Base-by-base conservation (phyloP, 1,140 invertebrate genomes). In the Aphelinus certus region DNA sequence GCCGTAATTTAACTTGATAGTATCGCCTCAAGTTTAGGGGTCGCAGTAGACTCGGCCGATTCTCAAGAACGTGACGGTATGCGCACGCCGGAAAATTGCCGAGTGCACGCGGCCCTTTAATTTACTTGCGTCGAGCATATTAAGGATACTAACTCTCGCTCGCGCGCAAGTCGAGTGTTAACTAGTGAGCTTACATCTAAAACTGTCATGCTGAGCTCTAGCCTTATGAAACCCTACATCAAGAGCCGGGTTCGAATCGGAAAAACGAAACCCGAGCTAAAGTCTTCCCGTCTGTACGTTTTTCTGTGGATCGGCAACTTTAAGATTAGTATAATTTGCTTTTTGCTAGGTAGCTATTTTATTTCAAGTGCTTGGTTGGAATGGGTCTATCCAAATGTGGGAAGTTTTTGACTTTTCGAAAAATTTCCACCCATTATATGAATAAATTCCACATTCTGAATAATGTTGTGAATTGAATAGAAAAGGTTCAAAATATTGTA, bases 101-200 rank as follows among this genome's bases (percentile, higher is more conserved):
- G 68, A 71, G 75, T 49, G 73, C 76, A 73, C 72, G 75, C 63
- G 47, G 65, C 76, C 76, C 80, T 80, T 82, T 82, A 81, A 82
- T 82, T 82, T 82, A 80, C 81, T 76, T 80, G 76, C 72, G 71
- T 79, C 77, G 79, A 79, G 77, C 77, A 79, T 82, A 81, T 81
- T 78, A 79, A 79, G 76, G 76, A 71, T 81, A 80, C 76, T 79
- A 79, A 78, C 76, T 80, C 76, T 78, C 66, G 42, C 53, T 73
- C 45, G 10, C 7, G 45, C 66, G 73, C 26, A 26, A 46, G 61
- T 49, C 63, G 65, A 55, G 64, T 53, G 73, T 78, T 82, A 81
- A 82, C 76, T 67, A 74, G 74, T 43, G 68, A 53, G 76, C 51
- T 73, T 80, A 58, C 70, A 69, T 73, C 68, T 75, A 78, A 73